phyloP scores from a whole-genome alignment of 1,140 invertebrate species.

The Drusus annulatus region DNA sequence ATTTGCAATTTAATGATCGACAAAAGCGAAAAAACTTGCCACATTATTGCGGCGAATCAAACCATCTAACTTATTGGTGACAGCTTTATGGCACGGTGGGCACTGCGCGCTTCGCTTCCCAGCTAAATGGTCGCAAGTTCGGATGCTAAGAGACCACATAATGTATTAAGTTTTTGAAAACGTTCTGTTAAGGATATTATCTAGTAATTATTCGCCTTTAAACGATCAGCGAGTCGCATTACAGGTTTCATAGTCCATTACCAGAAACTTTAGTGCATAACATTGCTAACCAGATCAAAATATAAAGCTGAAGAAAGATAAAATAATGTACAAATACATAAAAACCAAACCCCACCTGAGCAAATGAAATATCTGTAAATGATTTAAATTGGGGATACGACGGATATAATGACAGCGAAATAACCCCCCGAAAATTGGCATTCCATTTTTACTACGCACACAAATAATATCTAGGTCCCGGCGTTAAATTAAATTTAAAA shows the following conservation, averaged over 20 bases:
- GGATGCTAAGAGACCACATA: not conserved
- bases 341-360: too few relatives aligned
- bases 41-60: conserved; percentile 30
- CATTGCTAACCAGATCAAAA: too few relatives aligned
- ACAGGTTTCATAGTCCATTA: not conserved
- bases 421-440: not conserved
- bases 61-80: conserved; percentile 26
- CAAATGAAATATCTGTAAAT: too few relatives aligned
- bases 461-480: not conserved
- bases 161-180: conserved; percentile 32
- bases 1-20: conserved; percentile 50
- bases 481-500: conserved; percentile 16
- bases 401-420: not conserved
- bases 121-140: not conserved
- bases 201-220: not conserved
- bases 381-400: not conserved
- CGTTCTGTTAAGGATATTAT: not conserved
- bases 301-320: too few relatives aligned
- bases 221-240: not conserved
- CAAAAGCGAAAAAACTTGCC: conserved; percentile 30
- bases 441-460: not conserved
- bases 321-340: too few relatives aligned
- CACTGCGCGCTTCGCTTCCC: not conserved
- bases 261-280: too few relatives aligned
- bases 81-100: conserved; percentile 6